These are phyloP conservation scores for Rhizoglyphus robini DNA, from an alignment of 1,140 invertebrate species.

Conservation along the genomic window DNA sequence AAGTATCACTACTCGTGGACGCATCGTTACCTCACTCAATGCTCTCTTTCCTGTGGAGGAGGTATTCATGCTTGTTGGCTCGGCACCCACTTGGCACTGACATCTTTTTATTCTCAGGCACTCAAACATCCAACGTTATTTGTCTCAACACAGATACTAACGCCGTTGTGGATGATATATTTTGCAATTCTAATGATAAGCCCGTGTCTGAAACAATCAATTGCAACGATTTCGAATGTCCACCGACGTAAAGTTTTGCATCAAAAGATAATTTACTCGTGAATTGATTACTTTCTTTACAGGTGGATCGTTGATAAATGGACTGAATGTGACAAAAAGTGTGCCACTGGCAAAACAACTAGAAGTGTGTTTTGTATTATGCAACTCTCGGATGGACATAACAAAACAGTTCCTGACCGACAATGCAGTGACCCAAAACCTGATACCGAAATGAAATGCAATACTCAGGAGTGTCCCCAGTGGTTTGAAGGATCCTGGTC, in stretches of 20 bases:
- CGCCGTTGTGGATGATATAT: slow-evolving; percentile 48
- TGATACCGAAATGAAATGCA: slow-evolving; percentile 64
- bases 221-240: slow-evolving; percentile 71
- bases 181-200: slow-evolving; percentile 52
- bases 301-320: slow-evolving; percentile 83
- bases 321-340: slow-evolving; percentile 63
- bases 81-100: not conserved
- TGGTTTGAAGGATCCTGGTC: slow-evolving; percentile 74
- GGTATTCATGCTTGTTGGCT: slow-evolving; percentile 44
- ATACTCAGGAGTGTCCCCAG: slow-evolving; percentile 58
- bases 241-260: slow-evolving; percentile 56
- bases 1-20: slow-evolving; percentile 68
- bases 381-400: slow-evolving; percentile 43
- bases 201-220: slow-evolving; percentile 50
- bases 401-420: slow-evolving; percentile 46
- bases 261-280: not conserved
- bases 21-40: slow-evolving; percentile 56
- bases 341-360: slow-evolving; percentile 60
- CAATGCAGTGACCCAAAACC: slow-evolving; percentile 40
- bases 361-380: slow-evolving; percentile 63
- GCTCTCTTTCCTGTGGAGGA: slow-evolving; percentile 78
- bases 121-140: not conserved
- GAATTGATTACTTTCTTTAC: slow-evolving; percentile 21
- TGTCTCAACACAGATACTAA: not conserved
- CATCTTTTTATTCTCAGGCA: not conserved